Base-by-base conservation (phyloP, 2,113 vertebrate genomes). In the Piaya cayana region DNA sequence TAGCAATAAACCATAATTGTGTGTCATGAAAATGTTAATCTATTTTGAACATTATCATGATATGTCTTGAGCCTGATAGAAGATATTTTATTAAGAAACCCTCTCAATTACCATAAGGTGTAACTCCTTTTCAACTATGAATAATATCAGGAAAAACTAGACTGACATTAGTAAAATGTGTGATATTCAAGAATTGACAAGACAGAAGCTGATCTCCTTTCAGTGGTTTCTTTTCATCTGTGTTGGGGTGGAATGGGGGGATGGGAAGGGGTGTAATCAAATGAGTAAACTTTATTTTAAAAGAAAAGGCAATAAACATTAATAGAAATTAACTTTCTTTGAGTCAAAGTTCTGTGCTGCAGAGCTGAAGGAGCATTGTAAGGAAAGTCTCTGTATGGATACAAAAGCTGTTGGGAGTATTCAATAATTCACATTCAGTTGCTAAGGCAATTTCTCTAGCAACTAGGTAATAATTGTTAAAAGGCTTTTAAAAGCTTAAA, bases 301-400 rank as follows among this genome's bases (percentile, higher is more conserved):
- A 93, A 95, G 79, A 94, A 80, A 9, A 80, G 50, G 63, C 29
- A 82, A 82, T 91, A 93, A 95, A 86, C 94, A 93, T 88, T 95
- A 84, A 94, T 59, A 67, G 42, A 80, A 74, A 86, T 18, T 42
- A 74, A 96, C 60, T 86, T 95, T 95, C 23, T 85, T 81, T 88
- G 60, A 86, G 71, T 83, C 60, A 68, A 88, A 91, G 63, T 76
- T 18, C 60, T 82, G 47, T 23, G 63, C 75, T 74, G 42, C 32
- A 71, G 60, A 77, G 79, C 82, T 76, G 63, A 95, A 88, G 78
- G 43, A 75, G 21, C 49, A 47, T 10, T 93, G 52, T 63, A 81
- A 70, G 37, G 26, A 60, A 85, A 83, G 50, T 70, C 45, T 63
- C 59, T 63, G 49, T 79, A 72, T 20, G 62, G 78, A 52, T 79